Evolutionary conservation across 2,113 vertebrate species (phyloP), one percentile per base, ranked within the genome.

Genomic region (Rhizomys pruinosus): DNA sequence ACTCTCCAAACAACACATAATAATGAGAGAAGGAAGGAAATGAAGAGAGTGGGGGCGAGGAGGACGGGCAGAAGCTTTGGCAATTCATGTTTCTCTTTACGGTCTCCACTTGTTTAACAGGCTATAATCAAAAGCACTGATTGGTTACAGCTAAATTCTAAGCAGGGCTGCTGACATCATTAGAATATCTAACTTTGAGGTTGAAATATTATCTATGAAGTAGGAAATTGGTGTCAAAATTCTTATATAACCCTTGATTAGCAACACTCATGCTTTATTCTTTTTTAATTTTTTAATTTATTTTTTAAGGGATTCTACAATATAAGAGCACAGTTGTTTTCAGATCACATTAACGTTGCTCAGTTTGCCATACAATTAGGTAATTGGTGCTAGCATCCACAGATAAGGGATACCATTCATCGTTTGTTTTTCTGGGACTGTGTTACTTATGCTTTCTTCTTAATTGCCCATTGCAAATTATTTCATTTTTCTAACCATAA

Each of bases 41-140:
- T 23, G 32, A 84, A 94, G 87, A 15, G 32, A 44, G 4, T 3
- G 20, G 15, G 34, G 17, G 5, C 7, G 8, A 19, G 25, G 7
- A 47, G 11, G 17, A 15, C 22, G 0, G 4, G 3, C 3, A 22
- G 57, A 3, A 59, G 10, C 20, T 29, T 77, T 57, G 77, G 42
- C 0, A 0, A 47, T 52, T 52, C 76, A 22, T 11, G 66, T 61
- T 79, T 76, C 16, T 78, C 85, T 90, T 91, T 61, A 27, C 47
- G 80, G 64, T 71, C 72, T 63, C 42, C 15, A 37, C 72, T 80
- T 84, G 55, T 92, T 94, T 78, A 93, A 89, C 29, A 87, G 66
- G 22, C 47, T 92, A 32, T 77, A 55, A 85, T 94, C 87, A 94
- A 69, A 64, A 92, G 10, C 52, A 32, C 61, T 55, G 73, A 37